These are phyloP conservation scores for Salpingus planirostris DNA, from an alignment of 2,888 invertebrate species.

Conservation along the genomic window DNA sequence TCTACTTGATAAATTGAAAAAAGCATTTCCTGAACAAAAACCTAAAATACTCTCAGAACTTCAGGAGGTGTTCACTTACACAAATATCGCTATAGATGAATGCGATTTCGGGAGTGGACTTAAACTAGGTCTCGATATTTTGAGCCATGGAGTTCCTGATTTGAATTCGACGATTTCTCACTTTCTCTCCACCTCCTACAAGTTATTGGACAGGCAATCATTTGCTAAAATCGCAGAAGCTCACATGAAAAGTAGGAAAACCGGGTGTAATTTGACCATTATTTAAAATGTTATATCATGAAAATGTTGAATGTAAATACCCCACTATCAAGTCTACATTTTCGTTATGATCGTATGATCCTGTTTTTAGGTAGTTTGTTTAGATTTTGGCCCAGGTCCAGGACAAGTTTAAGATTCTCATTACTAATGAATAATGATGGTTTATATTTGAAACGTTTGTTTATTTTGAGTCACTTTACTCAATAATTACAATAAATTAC, in stretches of 20 bases:
- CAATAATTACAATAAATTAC: too few species aligned
- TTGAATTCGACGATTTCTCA: conserved; percentile 58
- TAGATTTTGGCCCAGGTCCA: too few species aligned
- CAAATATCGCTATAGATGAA: conserved; percentile 88
- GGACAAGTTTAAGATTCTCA: too few species aligned
- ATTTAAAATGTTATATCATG: too few species aligned
- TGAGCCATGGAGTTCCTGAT: conserved; percentile 62
- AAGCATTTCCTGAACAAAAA: conserved; percentile 52
- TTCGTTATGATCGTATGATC: too few species aligned
- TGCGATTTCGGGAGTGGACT: conserved; percentile 90
- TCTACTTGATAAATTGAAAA: conserved; percentile 56
- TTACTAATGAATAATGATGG: too few species aligned
- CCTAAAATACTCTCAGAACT: conserved; percentile 56
- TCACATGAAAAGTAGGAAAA: conserved; percentile 60
- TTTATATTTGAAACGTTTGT: too few species aligned
- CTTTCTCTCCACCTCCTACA: conserved; percentile 66
- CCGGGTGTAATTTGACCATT: conserved; percentile 9
- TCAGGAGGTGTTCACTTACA: conserved; percentile 68
- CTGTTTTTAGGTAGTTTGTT: too few species aligned
- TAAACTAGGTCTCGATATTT: conserved; percentile 80
- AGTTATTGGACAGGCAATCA: conserved; percentile 59
- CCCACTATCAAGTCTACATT: too few species aligned
- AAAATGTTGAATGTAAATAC: too few species aligned
- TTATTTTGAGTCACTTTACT: too few species aligned
- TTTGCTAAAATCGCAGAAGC: conserved; percentile 67